phyloP scores from a whole-genome alignment of 1,140 invertebrate species.

The honey bee (Apis mellifera) region Amel_HAv3.1 CM009946.2:2338501-2339000 shows the following conservation, averaged over 20 bases:
- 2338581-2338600: slow-evolving; percentile 18
- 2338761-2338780: neutral
- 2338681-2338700: slow-evolving; percentile 62
- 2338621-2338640: neutral
- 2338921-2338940: no score
- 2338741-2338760: neutral
- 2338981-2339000: no score
- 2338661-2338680: neutral
- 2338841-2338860: neutral
- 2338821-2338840: slow-evolving; percentile 22
- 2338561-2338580: slow-evolving; percentile 42
- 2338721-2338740: slow-evolving; percentile 43
- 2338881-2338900: no score
- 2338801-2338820: slow-evolving; percentile 35
- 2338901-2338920: no score
- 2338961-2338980: no score
- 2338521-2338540: slow-evolving; percentile 37
- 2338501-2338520: slow-evolving; percentile 57
- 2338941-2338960: no score
- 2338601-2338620: slow-evolving; percentile 36
- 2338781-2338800: neutral
- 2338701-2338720: slow-evolving; percentile 71
- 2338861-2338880: no score
- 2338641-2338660: neutral
- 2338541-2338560: slow-evolving; percentile 50